Base-by-base conservation (phyloP, 2,113 vertebrate species). In the Hippoglossus stenolepis region DNA sequence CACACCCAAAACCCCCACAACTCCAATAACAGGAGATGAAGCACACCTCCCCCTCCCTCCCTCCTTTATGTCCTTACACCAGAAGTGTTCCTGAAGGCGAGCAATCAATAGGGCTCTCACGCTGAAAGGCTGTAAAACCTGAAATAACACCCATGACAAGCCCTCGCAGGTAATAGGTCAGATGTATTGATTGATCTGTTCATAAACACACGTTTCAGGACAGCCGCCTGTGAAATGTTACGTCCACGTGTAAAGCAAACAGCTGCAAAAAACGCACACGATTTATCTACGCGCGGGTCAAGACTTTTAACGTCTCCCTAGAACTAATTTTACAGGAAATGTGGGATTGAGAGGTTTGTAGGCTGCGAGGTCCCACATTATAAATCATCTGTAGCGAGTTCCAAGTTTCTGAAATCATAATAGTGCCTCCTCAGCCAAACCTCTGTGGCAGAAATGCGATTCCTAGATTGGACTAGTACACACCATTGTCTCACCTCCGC, bases 141-240 rank as follows among this genome's bases (percentile, higher is more conserved):
- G 89, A 91, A 90, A 90, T 91, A 90, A 90, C 89, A 85, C 67
- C 82, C 82, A 57, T 91, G 89, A 91, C 91, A 90, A 91, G 90
- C 83, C 85, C 85, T 88, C 75, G 84, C 86, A 91, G 84, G 89
- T 92, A 90, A 91, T 85, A 86, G 90, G 90, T 93, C 91, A 90
- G 84, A 79, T 85, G 70, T 89, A 93, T 92, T 89, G 91, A 93
- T 90, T 82, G 80, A 90, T 87, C 67, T 79, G 60, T 89, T 92
- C 86, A 93, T 93, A 90, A 91, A 90, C 82, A 87, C 82, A 65
- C 80, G 76, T 90, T 90, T 90, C 85, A 72, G 80, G 86, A 87
- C 12, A 24, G 64, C 73, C 84, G 59, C 66, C 66, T 20, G 60
- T 84, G 77, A 89, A 82, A 78, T 80, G 61, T 85, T 74, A 75